These are phyloP conservation scores for Thysanoteuthis rhombus DNA, from an alignment of 2,888 invertebrate genomes.

Conservation along the genomic window DNA sequence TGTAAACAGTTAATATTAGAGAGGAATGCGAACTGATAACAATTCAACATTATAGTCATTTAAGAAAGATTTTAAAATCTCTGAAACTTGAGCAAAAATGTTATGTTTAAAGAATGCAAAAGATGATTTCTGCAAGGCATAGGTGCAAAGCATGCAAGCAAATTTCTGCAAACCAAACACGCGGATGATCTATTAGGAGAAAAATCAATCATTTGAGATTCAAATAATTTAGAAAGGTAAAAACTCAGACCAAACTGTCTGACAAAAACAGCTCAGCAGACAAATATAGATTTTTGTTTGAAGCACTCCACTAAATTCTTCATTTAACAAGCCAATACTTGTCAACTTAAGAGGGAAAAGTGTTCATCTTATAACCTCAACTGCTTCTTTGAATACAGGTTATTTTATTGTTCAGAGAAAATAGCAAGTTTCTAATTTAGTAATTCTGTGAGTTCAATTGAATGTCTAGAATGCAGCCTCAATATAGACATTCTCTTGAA, in stretches of 20 bases:
- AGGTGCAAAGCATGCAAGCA: not conserved
- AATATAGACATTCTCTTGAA: not conserved
- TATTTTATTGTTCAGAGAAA: not conserved
- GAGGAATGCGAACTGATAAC: not conserved
- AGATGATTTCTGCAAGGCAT: not conserved
- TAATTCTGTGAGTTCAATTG: too few species aligned
- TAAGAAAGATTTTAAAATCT: not conserved
- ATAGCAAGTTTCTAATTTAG: too few species aligned
- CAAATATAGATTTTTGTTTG: not conserved
- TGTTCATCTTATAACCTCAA: not conserved
- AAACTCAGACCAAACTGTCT: not conserved
- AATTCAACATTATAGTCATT: not conserved
- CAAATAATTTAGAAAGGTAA: not conserved
- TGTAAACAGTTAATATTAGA: not conserved
- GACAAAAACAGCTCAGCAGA: not conserved
- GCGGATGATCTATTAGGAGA: not conserved
- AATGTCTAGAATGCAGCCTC: not conserved
- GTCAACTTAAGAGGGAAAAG: too few species aligned
- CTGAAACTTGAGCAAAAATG: not conserved
- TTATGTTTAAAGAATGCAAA: not conserved
- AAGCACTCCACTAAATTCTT: not conserved
- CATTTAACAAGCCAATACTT: not conserved
- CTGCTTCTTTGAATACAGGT: not conserved
- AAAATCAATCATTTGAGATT: not conserved
- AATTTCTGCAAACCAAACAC: not conserved